Evolutionary conservation across 2,797 vertebrate species (phyloP).

Genomic region (Xenops minutus): DNA sequence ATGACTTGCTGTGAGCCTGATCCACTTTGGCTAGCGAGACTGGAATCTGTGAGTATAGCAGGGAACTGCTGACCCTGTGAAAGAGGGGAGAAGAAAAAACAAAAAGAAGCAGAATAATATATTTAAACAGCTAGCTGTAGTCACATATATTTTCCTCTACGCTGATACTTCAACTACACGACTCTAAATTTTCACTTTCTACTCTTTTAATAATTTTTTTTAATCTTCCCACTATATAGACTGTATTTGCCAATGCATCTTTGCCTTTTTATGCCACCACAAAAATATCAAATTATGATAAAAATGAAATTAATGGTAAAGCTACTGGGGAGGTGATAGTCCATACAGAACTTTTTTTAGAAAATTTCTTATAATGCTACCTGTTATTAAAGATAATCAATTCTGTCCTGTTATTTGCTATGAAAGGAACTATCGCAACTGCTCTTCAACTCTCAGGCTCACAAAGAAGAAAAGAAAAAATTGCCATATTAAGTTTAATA

Average conservation of each 20-base stretch:
- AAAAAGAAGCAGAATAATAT: neutral
- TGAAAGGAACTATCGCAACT: neutral
- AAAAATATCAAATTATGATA: neutral
- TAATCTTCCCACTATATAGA: neutral
- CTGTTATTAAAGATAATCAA: neutral
- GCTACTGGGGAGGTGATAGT: neutral
- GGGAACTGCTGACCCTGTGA: constrained; percentile 88
- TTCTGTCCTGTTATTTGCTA: neutral
- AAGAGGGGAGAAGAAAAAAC: neutral
- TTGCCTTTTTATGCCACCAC: neutral
- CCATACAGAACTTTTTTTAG: neutral
- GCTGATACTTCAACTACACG: neutral
- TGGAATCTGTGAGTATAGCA: constrained; percentile 85
- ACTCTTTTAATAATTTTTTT: neutral
- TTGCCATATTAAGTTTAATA: neutral
- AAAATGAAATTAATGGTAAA: neutral
- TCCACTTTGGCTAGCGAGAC: constrained; percentile 78
- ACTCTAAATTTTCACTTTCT: neutral
- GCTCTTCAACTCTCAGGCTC: neutral
- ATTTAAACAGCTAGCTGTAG: neutral
- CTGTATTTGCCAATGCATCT: neutral
- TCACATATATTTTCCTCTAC: neutral
- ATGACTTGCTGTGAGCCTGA: constrained; percentile 86
- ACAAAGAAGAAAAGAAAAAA: neutral
- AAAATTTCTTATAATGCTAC: neutral